Conservation (phyloP, 2,888 invertebrate species). For the Pyrgus malvae region DNA sequence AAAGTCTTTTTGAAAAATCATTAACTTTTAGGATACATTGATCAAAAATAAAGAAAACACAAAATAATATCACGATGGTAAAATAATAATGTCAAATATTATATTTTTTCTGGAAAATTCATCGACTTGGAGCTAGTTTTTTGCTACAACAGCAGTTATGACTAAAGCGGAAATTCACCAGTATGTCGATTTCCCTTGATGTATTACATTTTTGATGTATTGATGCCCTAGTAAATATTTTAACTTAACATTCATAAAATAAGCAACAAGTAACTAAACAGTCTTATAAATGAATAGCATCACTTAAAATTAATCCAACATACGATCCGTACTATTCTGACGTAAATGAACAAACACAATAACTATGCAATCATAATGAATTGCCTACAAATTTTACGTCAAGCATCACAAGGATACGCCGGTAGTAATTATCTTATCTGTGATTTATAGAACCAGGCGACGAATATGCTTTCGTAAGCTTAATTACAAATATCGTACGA, state of each 20-base stretch:
- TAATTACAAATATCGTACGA: slow-evolving; percentile 27
- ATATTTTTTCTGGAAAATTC: slow-evolving; percentile 20
- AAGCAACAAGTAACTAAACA: background rate
- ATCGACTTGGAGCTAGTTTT: slow-evolving; percentile 73
- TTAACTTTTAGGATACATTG: slow-evolving; percentile 54
- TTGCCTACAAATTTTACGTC: slow-evolving; percentile 40
- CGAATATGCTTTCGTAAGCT: slow-evolving; percentile 37
- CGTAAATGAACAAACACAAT: slow-evolving; percentile 43
- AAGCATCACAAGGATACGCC: slow-evolving; percentile 43
- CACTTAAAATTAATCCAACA: slow-evolving; percentile 10
- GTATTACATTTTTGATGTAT: too few relatives aligned
- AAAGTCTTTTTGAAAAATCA: slow-evolving; percentile 17
- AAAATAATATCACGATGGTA: slow-evolving; percentile 51
- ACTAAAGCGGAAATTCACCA: slow-evolving; percentile 33
- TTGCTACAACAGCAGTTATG: slow-evolving; percentile 73
- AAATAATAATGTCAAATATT: slow-evolving; percentile 44
- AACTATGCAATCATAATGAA: slow-evolving; percentile 35
- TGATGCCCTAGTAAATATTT: background rate
- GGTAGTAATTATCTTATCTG: slow-evolving; percentile 52
- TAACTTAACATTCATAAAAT: background rate
- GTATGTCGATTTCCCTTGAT: background rate
- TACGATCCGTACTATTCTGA: slow-evolving; percentile 30
- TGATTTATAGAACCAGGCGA: slow-evolving; percentile 49
- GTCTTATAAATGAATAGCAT: slow-evolving; percentile 12
- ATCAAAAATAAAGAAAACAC: slow-evolving; percentile 52